Conservation (phyloP, 1,140 invertebrate species). For the Uloborus diversus region DNA sequence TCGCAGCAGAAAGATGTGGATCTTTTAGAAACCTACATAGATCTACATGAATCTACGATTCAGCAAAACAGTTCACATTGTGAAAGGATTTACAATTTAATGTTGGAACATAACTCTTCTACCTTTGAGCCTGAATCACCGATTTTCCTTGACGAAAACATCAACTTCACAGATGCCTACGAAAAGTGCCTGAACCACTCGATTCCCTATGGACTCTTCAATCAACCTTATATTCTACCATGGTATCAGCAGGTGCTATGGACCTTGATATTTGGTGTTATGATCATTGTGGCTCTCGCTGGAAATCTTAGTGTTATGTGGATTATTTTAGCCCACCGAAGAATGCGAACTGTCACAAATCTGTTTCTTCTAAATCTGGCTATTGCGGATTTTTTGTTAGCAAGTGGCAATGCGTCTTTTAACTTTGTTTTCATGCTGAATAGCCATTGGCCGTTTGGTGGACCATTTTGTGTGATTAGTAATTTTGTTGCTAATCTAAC, state of each 20-base stretch:
- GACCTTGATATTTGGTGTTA: conserved; percentile 65
- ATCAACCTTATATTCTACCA: conserved; percentile 32
- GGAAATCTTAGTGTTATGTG: conserved; percentile 89
- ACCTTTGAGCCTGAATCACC: background rate
- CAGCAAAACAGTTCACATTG: conserved; percentile 5
- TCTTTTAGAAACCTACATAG: conserved; percentile 18
- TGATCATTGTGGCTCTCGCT: conserved; percentile 79
- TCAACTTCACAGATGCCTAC: conserved; percentile 5
- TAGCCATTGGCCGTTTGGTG: conserved; percentile 85
- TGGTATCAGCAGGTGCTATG: conserved; percentile 57
- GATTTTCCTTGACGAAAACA: background rate
- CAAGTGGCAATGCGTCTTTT: conserved; percentile 67
- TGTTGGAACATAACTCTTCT: background rate
- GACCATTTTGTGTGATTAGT: conserved; percentile 83
- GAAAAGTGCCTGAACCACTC: conserved; percentile 15
- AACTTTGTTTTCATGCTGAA: conserved; percentile 67
- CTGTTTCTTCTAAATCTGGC: conserved; percentile 64
- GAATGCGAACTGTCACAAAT: conserved; percentile 64
- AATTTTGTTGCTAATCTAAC: conserved; percentile 90
- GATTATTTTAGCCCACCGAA: conserved; percentile 84
- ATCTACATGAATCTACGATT: conserved; percentile 3
- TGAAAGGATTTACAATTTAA: background rate
- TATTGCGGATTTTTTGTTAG: conserved; percentile 64
- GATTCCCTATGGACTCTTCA: conserved; percentile 11
- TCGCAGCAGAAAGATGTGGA: conserved; percentile 23